phyloP scores from a whole-genome alignment of 2,797 vertebrate genomes.

The Mus caroli region DNA sequence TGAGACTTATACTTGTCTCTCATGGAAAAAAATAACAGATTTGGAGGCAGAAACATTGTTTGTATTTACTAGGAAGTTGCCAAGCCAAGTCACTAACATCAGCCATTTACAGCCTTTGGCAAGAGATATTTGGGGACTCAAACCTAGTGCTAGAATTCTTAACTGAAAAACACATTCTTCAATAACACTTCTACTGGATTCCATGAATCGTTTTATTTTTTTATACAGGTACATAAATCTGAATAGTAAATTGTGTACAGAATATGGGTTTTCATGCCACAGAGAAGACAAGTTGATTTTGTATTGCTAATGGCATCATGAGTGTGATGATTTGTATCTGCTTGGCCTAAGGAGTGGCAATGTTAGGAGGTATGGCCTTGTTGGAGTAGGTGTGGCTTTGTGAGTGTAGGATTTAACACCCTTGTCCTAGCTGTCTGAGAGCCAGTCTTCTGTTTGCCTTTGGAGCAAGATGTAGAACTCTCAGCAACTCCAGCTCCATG shows the following conservation, averaged over 20 bases:
- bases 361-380: no score
- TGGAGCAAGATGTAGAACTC: no score
- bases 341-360: no score
- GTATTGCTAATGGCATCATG: not conserved
- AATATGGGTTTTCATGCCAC: not conserved
- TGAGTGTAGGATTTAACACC: no score
- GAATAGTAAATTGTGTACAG: not conserved
- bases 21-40: not conserved
- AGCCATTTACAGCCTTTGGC: not conserved
- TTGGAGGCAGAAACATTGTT: not conserved
- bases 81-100: not conserved
- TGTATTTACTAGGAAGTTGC: not conserved
- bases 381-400: no score
- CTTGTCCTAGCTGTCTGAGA: no score
- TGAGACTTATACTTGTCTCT: not conserved
- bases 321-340: no score
- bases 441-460: no score
- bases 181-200: not conserved
- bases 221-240: not conserved
- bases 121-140: not conserved
- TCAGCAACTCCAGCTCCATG: no score
- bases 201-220: not conserved
- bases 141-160: not conserved
- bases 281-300: slow-evolving; percentile 6
- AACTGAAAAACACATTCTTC: slow-evolving; percentile 7